Base-by-base conservation (phyloP, 2,888 invertebrate genomes). In the Melieria picta region DNA sequence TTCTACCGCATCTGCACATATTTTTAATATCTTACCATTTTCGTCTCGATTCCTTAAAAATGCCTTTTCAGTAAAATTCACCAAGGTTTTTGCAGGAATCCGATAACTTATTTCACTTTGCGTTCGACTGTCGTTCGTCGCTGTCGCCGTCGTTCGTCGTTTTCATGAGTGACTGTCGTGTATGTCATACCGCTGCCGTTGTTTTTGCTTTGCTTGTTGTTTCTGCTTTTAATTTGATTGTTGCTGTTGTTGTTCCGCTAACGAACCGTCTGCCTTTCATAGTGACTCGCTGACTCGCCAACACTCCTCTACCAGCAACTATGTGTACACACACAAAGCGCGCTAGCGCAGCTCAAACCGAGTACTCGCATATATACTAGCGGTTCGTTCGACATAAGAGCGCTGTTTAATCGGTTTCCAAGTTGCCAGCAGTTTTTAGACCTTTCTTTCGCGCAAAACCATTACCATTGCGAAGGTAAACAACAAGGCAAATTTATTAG, bases 61-160 rank as follows among this genome's bases (percentile, higher is more conserved):
- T 70, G 57, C 52, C 57, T 61, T 6, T 55, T 16, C 55, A 52
- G 48, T 16, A 13, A 42, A 63, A 60, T 71, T 66, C 47, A 13
- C 10, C 11, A 55, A 56, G 43, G 42, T 50, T 65, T 52, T 57
- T 62, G 57, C 61, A 43, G 42, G 30, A 65, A 74, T 77, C 77
- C 77, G 62, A 56, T 45, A 55, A 69, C 56, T 62, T 69, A 62
- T 69, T 69, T 56, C 48, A 69, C 69, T 77, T 74, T 66, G 62
- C 75, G 73, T 71, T 76, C 75, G 75, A 69, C 74, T 64, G 74
- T 69, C 71, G 64, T 74, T 74, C 74, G 73, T 74, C 74, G 71
- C 63, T 71, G 73, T 72, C 75, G 74, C 72, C 76, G 69, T 70
- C 74, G 71, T 72, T 71, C 71, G 71, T 63, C 74, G 69, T 73